Evolutionary conservation across 2,888 invertebrate genomes (phyloP), one percentile per base, ranked within the genome.

Genomic region (Noctua pronuba): DNA sequence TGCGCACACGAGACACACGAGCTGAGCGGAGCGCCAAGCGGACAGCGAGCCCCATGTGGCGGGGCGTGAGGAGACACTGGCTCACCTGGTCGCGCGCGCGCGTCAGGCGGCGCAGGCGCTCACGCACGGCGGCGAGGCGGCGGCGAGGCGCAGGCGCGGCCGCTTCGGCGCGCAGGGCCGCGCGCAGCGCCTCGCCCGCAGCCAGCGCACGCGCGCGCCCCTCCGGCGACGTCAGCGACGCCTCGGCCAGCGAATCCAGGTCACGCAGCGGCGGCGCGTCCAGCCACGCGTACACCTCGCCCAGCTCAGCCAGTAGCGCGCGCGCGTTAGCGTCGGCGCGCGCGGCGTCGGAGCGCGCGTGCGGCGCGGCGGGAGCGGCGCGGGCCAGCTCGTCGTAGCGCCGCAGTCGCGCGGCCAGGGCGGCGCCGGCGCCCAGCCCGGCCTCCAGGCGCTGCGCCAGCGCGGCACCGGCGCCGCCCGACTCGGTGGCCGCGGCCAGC

Each of bases 301-400:
- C 98, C 24, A 99, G 97, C 92, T 99, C 98, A 80, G 97, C 97
- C 88, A 98, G 97, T 81, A 99, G 96, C 86, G 97, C 97, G 86
- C 98, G 98, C 93, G 99, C 99, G 94, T 99, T 99, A 90, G 97
- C 97, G 94, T 98, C 99, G 64, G 98, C 98, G 79, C 91, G 94
- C 82, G 91, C 95, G 84, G 92, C 98, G 88, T 89, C 94, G 73
- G 88, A 92, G 88, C 92, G 93, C 83, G 92, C 92, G 88, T 90
- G 91, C 52, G 90, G 90, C 72, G 93, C 93, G 86, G 89, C 91
- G 79, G 91, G 92, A 68, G 92, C 92, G 77, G 89, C 91, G 91
- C 98, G 98, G 60, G 98, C 96, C 76, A 98, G 98, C 88, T 98
- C 98, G 67, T 90, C 91, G 87, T 88, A 88, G 82, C 92, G 91